A percentile compares a stretch with the other conserved stretches of the same genome.
phyloP scores from a whole-genome alignment of 2,797 vertebrate species.

The Amblyopsis hoosieri region DNA sequence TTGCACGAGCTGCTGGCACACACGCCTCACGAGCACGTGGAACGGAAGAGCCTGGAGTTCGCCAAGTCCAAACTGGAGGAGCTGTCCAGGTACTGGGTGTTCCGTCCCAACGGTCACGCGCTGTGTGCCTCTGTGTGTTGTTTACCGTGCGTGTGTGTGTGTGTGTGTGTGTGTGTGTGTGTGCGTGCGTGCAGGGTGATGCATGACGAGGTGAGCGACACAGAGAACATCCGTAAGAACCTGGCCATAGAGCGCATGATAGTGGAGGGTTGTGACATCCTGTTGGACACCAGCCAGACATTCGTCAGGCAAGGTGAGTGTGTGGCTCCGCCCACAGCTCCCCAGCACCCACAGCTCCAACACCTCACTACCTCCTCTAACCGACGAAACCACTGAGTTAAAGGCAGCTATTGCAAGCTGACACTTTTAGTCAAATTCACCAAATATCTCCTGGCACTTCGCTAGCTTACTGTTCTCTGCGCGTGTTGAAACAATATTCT shows the following conservation, averaged over 20 bases:
- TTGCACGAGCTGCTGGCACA: constrained; percentile 96
- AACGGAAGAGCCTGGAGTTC: constrained; percentile 97
- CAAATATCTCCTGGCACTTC: too few relatives aligned
- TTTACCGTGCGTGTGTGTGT: constrained; percentile 2
- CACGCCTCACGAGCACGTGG: constrained; percentile 96
- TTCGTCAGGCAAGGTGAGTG: constrained; percentile 95
- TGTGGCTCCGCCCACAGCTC: background rate
- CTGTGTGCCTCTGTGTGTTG: constrained; percentile 2
- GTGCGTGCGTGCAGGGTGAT: constrained; percentile 83
- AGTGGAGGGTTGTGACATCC: constrained; percentile 97
- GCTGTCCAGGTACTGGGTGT: constrained; percentile 85
- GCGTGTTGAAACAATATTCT: too few relatives aligned
- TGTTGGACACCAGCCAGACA: constrained; percentile 97
- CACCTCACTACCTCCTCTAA: too few relatives aligned
- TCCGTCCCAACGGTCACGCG: background rate
- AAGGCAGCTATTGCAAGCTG: too few relatives aligned
- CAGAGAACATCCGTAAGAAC: constrained; percentile 98
- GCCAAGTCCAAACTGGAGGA: constrained; percentile 98
- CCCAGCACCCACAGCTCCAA: too few relatives aligned
- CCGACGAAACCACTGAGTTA: too few relatives aligned
- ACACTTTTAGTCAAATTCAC: too few relatives aligned
- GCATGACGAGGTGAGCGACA: constrained; percentile 99
- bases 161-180: background rate
- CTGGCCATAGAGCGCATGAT: constrained; percentile 98
- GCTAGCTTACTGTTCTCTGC: too few relatives aligned